These are phyloP conservation scores for Sarotherodon lohbergeri DNA, from an alignment of 2,113 vertebrate species.

Conservation along the genomic window DNA sequence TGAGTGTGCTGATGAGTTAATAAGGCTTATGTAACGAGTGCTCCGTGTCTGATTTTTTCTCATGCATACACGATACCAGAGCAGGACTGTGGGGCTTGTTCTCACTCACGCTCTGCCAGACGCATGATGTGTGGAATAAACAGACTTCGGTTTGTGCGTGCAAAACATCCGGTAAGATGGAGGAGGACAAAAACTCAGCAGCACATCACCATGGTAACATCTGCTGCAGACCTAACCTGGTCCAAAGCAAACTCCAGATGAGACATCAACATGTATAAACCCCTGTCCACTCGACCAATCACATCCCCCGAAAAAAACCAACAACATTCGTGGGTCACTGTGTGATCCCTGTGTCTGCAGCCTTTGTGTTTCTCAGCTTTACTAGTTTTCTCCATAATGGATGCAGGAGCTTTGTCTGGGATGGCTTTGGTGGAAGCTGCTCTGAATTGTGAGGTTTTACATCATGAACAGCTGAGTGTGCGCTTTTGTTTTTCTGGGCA, in stretches of 20 bases:
- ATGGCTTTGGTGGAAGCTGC: background rate
- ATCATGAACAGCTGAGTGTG: background rate
- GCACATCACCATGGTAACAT: background rate
- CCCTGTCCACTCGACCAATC: background rate
- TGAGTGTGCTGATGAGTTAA: background rate
- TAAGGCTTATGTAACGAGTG: constrained; percentile 43
- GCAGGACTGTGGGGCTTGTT: background rate
- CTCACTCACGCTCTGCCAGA: background rate
- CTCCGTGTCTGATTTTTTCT: constrained; percentile 26
- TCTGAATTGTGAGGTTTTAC: background rate
- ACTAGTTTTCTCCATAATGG: background rate
- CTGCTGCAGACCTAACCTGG: background rate
- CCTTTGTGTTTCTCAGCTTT: background rate
- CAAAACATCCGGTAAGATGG: background rate
- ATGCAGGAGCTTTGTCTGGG: background rate
- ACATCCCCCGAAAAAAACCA: background rate
- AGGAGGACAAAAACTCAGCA: background rate
- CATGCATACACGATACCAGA: constrained; percentile 54
- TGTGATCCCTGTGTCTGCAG: background rate
- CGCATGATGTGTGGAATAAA: constrained; percentile 9
- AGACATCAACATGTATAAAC: background rate
- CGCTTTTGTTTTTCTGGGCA: background rate
- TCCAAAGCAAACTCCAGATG: background rate
- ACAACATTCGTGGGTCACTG: background rate
- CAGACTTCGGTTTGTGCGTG: background rate